Conservation (phyloP, 2,888 invertebrate species). For the Tribolium freemani region DNA sequence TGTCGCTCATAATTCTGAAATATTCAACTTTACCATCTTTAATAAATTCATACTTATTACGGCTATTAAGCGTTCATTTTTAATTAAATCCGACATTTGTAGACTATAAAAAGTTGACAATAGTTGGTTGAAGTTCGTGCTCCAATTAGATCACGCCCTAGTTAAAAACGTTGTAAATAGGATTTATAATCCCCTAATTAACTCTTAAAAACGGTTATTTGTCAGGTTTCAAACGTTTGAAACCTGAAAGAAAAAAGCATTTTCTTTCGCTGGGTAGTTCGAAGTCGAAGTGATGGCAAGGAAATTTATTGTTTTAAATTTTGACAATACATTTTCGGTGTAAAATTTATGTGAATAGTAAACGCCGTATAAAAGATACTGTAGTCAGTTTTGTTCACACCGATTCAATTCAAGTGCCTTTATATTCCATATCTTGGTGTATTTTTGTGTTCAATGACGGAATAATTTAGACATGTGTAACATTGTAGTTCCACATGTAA, state of each 20-base stretch:
- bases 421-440: background rate
- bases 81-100: background rate
- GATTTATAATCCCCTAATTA: background rate
- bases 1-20: too few species aligned
- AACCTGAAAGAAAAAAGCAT: too few species aligned
- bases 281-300: background rate
- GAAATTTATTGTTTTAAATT: background rate
- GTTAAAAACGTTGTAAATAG: background rate
- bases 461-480: background rate
- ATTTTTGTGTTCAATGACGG: background rate
- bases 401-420: background rate
- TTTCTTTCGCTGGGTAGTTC: background rate
- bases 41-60: background rate
- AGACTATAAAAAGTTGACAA: background rate
- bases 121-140: background rate
- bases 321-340: background rate
- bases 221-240: background rate
- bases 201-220: background rate
- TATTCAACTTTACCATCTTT: background rate
- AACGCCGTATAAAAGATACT: background rate
- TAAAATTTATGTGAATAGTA: background rate
- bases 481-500: background rate
- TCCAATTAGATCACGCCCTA: background rate
- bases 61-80: background rate
- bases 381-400: background rate